A percentile compares a stretch with the other conserved stretches of the same genome.
Conservation (phyloP, 2,113 vertebrate genomes). For the Coracopsis vasa region DNA sequence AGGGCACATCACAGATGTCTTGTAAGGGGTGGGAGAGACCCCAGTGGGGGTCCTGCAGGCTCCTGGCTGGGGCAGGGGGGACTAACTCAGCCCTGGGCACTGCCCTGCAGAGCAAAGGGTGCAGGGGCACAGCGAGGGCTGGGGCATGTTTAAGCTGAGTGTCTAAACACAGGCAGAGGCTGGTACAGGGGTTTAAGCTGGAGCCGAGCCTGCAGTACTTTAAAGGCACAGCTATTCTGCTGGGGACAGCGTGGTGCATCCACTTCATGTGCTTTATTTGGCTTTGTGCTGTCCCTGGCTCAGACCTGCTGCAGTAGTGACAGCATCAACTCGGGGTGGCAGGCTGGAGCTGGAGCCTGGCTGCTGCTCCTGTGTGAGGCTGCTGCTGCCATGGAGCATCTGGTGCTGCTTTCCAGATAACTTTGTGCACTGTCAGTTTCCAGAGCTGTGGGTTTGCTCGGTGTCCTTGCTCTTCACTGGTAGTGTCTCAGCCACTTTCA, state of each 20-base stretch:
- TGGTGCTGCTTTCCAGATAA: background rate
- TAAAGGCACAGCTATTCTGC: background rate
- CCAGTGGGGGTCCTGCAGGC: fast-evolving
- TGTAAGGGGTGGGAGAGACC: background rate
- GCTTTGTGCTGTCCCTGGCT: background rate
- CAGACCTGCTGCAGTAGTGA: background rate
- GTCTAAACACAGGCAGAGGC: background rate
- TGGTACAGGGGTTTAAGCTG: background rate
- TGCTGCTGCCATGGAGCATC: fast-evolving
- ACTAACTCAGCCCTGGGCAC: no score
- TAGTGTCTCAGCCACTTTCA: background rate
- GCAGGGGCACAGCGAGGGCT: fast-evolving
- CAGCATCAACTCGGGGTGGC: background rate
- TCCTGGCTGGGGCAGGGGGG: background rate
- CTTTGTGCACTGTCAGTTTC: fast-evolving
- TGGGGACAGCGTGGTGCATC: background rate
- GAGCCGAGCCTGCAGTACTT: fast-evolving
- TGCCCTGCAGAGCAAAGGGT: background rate
- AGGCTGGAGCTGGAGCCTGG: background rate
- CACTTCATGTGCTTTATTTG: background rate
- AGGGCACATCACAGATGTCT: fast-evolving
- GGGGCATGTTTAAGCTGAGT: fast-evolving
- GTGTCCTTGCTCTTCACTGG: background rate
- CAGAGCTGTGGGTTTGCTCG: fast-evolving
- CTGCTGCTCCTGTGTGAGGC: background rate